Base-by-base conservation (phyloP, 2,797 vertebrate species). In the Serranus cabrilla region DNA sequence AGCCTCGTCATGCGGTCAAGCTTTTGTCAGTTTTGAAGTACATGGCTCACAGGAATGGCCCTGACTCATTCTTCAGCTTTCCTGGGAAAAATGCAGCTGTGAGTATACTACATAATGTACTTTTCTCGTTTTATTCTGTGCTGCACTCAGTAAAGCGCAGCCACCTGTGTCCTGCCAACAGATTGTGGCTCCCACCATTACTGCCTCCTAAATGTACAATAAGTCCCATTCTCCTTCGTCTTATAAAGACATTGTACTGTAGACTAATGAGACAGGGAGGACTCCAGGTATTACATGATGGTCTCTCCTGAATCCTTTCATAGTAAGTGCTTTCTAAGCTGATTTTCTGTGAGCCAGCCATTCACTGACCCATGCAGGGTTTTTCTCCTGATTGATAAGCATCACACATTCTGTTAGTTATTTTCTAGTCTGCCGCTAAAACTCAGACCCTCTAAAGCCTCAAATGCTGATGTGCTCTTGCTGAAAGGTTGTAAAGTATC, bases 21-120 rank as follows among this genome's bases (percentile, higher is more conserved):
- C 93, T 99, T 70, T 23, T 99, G 87, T 98, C 97, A 3, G 96
- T 99, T 76, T 93, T 99, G 87, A 99, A 97, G 93, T 96, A 96
- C 86, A 97, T 99, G 96, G 97, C 98, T 86, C 97, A 99, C 88
- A 96, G 96, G 86, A 96, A 96, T 3, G 97, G 98, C 76, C 97
- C 98, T 1, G 97, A 99, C 93, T 96, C 98, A 71, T 99, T 99
- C 94, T 99, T 99, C 95, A 99, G 96, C 91, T 99, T 99, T 54
- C 98, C 98, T 21, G 98, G 98, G 55, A 99, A 98, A 94, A 99
- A 97, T 85, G 97, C 98, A 90, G 97, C 98, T 18, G 98, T 99
- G 91, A 95, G 98, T 92, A 57, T 17, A 49, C 2, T 9, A 34
- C 34, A 34, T 34, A 8, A 34, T 34, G 8, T 34, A 34, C 34